Evolutionary conservation across 2,888 invertebrate species (phyloP), one percentile per base, ranked within the genome.

Genomic region (Drosophila incognita): DNA sequence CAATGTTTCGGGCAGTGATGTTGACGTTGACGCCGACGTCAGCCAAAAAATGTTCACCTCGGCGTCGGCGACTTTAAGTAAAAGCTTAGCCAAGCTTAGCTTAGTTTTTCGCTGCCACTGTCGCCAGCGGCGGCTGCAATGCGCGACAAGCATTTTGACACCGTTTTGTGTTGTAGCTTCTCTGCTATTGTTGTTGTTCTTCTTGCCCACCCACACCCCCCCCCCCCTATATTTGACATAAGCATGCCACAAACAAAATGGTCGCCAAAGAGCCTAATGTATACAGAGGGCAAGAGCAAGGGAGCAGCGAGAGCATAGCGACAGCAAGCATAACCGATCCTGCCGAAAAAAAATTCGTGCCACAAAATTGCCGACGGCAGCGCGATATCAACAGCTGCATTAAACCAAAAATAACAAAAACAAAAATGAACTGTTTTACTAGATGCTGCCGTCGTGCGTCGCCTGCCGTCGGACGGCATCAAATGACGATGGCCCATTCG

Each of bases 131-230:
- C 76, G 67, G 76, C 83, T 73, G 61, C 57, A 57, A 59, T 82
- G 83, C 71, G 78, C 75, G 88, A 85, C 85, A 89, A 89, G 90
- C 85, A 89, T 85, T 85, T 85, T 85, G 85, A 85, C 88, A 85
- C 85, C 86, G 78, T 82, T 82, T 74, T 27, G 8, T 24, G 36
- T 24, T 33, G 11, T 13, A 27, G 35, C 15, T 38, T 13, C 10
- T 51, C 24, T 40, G 31, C n/a, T 46, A n/a, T 15, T 31, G 27
- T 13, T 52, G 38, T 36, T 42, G 24, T 24, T 36, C 35, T 10
- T 57, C 11, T 11, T 54, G 48, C 62, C 61, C 76, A 64, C 80
- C 75, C 76, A 68, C 63, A 38, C 7, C 24, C 24, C 8, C 63
- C 35, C 60, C 35, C 29, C 10, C 24, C 24, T 15, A 2, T 24